phyloP scores from a whole-genome alignment of 2,888 invertebrate genomes.

The Amblyjoppa fuscipennis region DNA sequence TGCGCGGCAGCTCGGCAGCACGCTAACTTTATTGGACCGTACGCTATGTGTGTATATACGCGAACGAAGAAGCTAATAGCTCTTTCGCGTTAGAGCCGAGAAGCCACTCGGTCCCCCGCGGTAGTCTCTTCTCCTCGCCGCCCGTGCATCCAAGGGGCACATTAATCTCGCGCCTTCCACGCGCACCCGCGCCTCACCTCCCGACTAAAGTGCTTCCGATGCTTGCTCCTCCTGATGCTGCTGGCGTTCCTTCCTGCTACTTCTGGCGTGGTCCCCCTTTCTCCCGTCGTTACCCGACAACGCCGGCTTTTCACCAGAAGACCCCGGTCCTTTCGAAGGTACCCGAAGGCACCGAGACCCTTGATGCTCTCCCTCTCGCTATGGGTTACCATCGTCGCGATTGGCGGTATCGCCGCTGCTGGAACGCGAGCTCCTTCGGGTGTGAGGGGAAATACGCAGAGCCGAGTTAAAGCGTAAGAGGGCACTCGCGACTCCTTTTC shows the following conservation, averaged over 20 bases:
- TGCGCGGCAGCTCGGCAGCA: constrained; percentile 42
- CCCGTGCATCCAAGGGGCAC: constrained; percentile 70
- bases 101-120: constrained; percentile 66
- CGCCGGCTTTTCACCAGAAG: constrained; percentile 39
- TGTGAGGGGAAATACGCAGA: constrained; percentile 10
- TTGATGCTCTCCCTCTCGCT: constrained; percentile 20
- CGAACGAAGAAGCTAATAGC: constrained; percentile 72
- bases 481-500: constrained; percentile 12
- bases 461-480: background rate
- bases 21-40: constrained; percentile 65
- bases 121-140: constrained; percentile 56
- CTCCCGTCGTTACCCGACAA: constrained; percentile 56
- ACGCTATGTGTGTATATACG: constrained; percentile 41
- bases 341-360: constrained; percentile 25
- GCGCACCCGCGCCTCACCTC: constrained; percentile 71
- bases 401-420: constrained; percentile 55
- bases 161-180: constrained; percentile 77
- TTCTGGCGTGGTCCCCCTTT: constrained; percentile 51
- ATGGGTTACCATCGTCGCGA: constrained; percentile 39
- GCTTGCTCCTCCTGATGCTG: constrained; percentile 57
- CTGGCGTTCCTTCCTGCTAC: constrained; percentile 47
- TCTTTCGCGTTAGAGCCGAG: constrained; percentile 74
- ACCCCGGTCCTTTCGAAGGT: constrained; percentile 43
- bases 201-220: constrained; percentile 78
- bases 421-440: constrained; percentile 10